Percentiles rank a stretch among this genome's conserved stretches.
Conservation (phyloP, 2,797 vertebrate species). For the Knipowitschia caucasica region DNA sequence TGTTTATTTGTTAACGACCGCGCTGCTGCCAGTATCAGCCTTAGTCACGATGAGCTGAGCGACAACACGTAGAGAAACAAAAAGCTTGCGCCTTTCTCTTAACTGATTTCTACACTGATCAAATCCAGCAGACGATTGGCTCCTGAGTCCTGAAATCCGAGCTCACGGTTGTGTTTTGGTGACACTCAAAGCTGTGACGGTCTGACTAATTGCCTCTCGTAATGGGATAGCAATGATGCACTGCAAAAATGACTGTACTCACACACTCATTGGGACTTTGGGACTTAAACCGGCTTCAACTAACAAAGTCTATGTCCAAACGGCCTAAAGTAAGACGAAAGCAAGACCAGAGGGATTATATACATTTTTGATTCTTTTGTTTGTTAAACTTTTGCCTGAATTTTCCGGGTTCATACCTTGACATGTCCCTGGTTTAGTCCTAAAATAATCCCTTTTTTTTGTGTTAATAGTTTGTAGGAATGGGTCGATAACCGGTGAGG, state of each 20-base stretch:
- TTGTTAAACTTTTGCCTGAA: too few relatives aligned
- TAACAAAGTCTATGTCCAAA: too few relatives aligned
- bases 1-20: slow-evolving; percentile 23
- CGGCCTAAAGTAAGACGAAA: too few relatives aligned
- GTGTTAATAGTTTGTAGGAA: too few relatives aligned
- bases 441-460: not conserved
- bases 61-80: slow-evolving; percentile 1
- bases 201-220: not conserved
- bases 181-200: slow-evolving; percentile 3
- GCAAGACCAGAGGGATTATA: too few relatives aligned
- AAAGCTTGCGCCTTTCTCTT: not conserved
- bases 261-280: not conserved
- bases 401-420: too few relatives aligned
- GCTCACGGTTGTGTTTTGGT: not conserved
- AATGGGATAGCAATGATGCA: not conserved
- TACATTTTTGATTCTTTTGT: too few relatives aligned
- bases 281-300: too few relatives aligned
- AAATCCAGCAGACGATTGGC: not conserved
- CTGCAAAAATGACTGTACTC: not conserved
- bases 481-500: too few relatives aligned
- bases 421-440: not conserved
- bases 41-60: slow-evolving; percentile 4
- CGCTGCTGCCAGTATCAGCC: slow-evolving; percentile 7
- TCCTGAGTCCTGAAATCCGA: slow-evolving; percentile 7
- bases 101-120: not conserved